Evolutionary conservation across 1,140 invertebrate species (phyloP), one percentile per base, ranked within the genome.

Genomic region (Trachymyrmex septentrionalis): DNA sequence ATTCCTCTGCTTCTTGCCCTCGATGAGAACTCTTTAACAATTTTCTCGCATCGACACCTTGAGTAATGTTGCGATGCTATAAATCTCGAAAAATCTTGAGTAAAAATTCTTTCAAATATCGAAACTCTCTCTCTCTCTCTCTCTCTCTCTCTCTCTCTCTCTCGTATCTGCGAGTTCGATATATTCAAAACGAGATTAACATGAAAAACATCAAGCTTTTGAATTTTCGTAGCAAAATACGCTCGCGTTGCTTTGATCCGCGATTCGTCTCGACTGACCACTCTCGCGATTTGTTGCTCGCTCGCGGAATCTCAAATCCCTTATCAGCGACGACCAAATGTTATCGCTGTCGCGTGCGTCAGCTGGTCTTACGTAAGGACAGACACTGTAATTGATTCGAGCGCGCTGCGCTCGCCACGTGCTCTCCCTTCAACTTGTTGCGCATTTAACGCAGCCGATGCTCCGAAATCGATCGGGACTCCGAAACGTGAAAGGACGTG

Each of bases 381-480:
- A 2, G 27, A 24, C 57, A 59, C n/a, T 30, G 19, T 67, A 72
- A 48, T 55, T 14, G 53, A 76, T 75, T 63, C 48, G 44, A 30
- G 27, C 44, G 63, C 80, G 38, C 34, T n/a, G 63, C 63, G 14
- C 44, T 48, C 67, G 21, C 78, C 80, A 84, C 80, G 80, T 73
- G 80, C 24, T 84, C 48, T 19, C 55, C 30, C 27, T 57, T 75
- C 80, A 73, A 84, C 80, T 84, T 84, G 80, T 84, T 84, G 80
- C 80, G 55, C 69, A 50, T 69, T 69, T 10, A 30, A 34, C 30
- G 61, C n/a, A 57, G n/a, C 30, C 12, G 14, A 3, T 24, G 48
- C 27, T 27, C 21, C 53, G 16, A 59, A 59, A 82, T 82, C 67
- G 78, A 82, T 59, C 64, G 30, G 24, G 34, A 21, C 16, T 38